Evolutionary conservation across 2,113 vertebrate species (phyloP), one percentile per base, ranked within the genome.

Genomic region (Ranitomeya imitator): DNA sequence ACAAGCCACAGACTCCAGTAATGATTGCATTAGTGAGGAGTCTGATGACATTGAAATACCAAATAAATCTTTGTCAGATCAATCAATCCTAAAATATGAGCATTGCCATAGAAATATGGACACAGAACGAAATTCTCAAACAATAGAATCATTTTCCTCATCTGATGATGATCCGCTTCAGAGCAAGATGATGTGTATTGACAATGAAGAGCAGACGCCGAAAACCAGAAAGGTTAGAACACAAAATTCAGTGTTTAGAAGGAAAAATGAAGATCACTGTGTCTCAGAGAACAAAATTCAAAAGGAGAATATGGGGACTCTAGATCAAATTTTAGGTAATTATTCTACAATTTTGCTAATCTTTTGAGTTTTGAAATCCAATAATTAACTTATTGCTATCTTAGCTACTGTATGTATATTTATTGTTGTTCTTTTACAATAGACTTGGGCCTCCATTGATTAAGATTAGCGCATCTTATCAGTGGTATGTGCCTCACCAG

Each of bases 41-140:
- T 98, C 97, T 14, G 97, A 98, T 88, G 96, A 99, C 91, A 90
- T 97, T 67, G 94, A 94, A 37, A 88, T 95, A 77, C 85, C 80
- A 10, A 19, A 23, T 71, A 87, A 83, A 85, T 89, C 77, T 63
- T 6, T 3, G 0, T 69, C 61, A 23, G 0, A 85, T 92, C 85
- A 65, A 90, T 2, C 63, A 0, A 8, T 59, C n/a, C 21, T 18
- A 18, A 80, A 52, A 63, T n/a, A 16, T 10, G 8, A 57, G 14
- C 57, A 63, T n/a, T 86, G 11, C 0, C 2, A 2, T 14, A 0
- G 0, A 1, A 67, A 57, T 65, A 31, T 31, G 82, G 61, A 77
- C 76, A 65, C 83, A 45, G 81, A 90, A 67, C 67, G 26, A 87
- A 65, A 89, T 81, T 94, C 94, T n/a, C 95, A 96, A 67, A 82